Evolutionary conservation across 2,888 invertebrate species (phyloP).

Genomic region (Dorcus hopei): DNA sequence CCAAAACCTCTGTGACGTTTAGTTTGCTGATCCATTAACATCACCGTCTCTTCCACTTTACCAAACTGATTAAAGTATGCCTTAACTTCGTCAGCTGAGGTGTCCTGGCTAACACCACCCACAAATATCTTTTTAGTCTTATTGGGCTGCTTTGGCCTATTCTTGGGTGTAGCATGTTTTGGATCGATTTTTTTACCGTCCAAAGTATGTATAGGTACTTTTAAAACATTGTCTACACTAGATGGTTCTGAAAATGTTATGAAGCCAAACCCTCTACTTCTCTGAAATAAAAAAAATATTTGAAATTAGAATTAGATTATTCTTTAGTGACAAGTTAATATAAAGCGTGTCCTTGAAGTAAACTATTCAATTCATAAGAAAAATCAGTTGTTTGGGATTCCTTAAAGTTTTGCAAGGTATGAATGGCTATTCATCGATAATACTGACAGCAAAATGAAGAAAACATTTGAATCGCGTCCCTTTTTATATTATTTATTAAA

Average conservation of each 20-base stretch:
- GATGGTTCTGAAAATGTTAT: constrained; percentile 90
- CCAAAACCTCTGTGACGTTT: constrained; percentile 89
- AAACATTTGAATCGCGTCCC: too few species aligned
- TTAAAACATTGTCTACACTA: constrained; percentile 87
- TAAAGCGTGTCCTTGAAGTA: too few species aligned
- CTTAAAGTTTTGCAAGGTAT: too few species aligned
- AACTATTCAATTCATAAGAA: too few species aligned
- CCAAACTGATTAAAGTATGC: constrained; percentile 89
- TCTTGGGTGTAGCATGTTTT: constrained; percentile 90
- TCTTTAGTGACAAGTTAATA: too few species aligned
- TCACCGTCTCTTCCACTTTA: constrained; percentile 85
- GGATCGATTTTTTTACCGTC: constrained; percentile 94
- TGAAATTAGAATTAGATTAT: neutral
- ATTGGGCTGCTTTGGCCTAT: constrained; percentile 78
- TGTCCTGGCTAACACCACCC: constrained; percentile 89
- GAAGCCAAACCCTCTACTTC: constrained; percentile 92
- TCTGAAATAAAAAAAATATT: constrained; percentile 58
- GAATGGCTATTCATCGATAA: too few species aligned
- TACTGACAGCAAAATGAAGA: too few species aligned
- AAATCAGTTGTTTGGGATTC: too few species aligned
- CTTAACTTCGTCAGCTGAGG: constrained; percentile 86
- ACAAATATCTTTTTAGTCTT: constrained; percentile 92
- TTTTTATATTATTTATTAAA: too few species aligned
- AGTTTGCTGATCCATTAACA: constrained; percentile 93
- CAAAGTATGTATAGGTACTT: constrained; percentile 84